Evolutionary conservation across 2,797 vertebrate species (phyloP), one percentile per base, ranked within the genome.

Genomic region (Pseudochirops cupreus): DNA sequence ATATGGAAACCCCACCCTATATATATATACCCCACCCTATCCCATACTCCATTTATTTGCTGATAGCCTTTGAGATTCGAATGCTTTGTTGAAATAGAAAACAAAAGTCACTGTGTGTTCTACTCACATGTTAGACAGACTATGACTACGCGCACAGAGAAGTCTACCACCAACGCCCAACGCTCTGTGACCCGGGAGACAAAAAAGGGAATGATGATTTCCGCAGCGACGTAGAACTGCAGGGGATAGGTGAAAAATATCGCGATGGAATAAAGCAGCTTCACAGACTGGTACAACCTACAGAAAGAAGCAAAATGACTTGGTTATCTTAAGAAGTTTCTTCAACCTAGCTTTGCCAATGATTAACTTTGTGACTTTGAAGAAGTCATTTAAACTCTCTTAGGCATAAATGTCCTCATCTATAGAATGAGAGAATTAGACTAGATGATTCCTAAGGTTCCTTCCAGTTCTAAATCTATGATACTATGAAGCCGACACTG

Each of bases 161-260:
- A 98, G 98, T 99, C 99, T 33, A 99, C 98, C 0, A 98, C 3
- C 55, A 96, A 98, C 91, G 97, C 96, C 98, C 99, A 99, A 21
- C 98, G 98, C 93, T 99, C 98, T 0, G 99, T 95, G 39, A 99
- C 99, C 0, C 99, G 99, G 6, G 99, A 98, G 12, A 99, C 93
- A 0, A 98, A 98, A 0, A 98, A 97, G 0, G 99, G 99, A 67
- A 99, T 98, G 95, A 99, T 97, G 96, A 99, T 99, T 98, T 99
- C 99, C 0, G 99, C 99, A 0, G 99, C 99, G 50, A 99, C 99
- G 0, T 99, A 99, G 98, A 99, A 99, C 99, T 99, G 99, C 94
- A 99, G 98, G 0, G 99, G 99, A 0, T 99, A 99, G 0, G 99
- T 99, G 98, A 99, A 99, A 98, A 99, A 99, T 95, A 99, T 99